A percentile compares a stretch with the other conserved stretches of the same genome.
These are phyloP conservation scores for Drosophila sechellia DNA, from an alignment of 1,140 invertebrate genomes.

Conservation along the genomic window DNA sequence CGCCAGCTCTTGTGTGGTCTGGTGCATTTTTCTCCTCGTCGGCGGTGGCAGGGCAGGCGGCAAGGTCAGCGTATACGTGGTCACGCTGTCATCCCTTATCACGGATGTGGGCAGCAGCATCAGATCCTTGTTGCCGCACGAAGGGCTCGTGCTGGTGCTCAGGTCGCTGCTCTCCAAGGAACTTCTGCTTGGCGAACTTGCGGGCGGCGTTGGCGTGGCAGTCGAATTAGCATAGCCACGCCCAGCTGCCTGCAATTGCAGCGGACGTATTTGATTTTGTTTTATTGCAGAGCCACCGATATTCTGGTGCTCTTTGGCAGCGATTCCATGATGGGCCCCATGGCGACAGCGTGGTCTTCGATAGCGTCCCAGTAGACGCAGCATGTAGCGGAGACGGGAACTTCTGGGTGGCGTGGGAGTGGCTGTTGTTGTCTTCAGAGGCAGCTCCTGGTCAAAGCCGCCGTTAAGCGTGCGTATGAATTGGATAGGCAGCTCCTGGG, in stretches of 20 bases:
- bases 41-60: slow-evolving; percentile 85
- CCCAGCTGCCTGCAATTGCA: slow-evolving; percentile 63
- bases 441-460: slow-evolving; percentile 38
- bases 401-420: slow-evolving; percentile 49
- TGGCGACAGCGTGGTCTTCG: slow-evolving; percentile 62
- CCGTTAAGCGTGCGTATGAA: slow-evolving; percentile 71
- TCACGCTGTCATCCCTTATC: slow-evolving; percentile 78
- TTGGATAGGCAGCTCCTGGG: slow-evolving; percentile 73
- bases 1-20: slow-evolving; percentile 83
- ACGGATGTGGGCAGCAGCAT: slow-evolving; percentile 82
- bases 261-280: slow-evolving; percentile 82
- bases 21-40: slow-evolving; percentile 84
- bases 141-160: slow-evolving; percentile 79
- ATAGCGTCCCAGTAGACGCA: slow-evolving; percentile 78
- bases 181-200: slow-evolving; percentile 58
- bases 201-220: slow-evolving; percentile 42
- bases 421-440: slow-evolving; percentile 40
- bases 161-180: slow-evolving; percentile 68
- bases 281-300: slow-evolving; percentile 56
- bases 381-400: slow-evolving; percentile 73
- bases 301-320: slow-evolving; percentile 47
- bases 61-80: slow-evolving; percentile 70
- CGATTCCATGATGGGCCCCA: slow-evolving; percentile 32
- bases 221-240: slow-evolving; percentile 46
- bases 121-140: slow-evolving; percentile 51